Evolutionary conservation across 2,113 vertebrate genomes (phyloP), one percentile per base, ranked within the genome.

Genomic region (Acanthisitta chloris): DNA sequence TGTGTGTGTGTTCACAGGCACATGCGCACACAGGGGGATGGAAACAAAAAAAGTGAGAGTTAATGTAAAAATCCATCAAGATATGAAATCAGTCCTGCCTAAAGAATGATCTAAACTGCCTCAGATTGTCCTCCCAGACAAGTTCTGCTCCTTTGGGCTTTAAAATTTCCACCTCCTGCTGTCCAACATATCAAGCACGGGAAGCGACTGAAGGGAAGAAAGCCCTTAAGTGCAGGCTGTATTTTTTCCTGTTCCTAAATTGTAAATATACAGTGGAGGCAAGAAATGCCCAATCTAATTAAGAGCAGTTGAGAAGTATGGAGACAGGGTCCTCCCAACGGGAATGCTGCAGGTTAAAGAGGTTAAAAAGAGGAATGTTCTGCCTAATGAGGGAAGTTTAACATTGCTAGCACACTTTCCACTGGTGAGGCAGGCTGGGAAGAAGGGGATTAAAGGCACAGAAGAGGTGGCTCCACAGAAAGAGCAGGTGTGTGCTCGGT

Each of bases 281-380:
- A 97, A 96, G 94, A 97, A 97, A 96, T 97, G 97, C 89, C 96
- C 93, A 88, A 97, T 94, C 93, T 97, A 97, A 97, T 97, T 97
- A 97, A 95, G 93, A 88, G 76, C 89, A 94, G 89, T 96, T 97
- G 96, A 97, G 95, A 92, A 96, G 92, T 85, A 94, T 81, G 95
- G 96, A 97, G 96, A 97, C 97, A 97, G 91, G 96, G 94, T 90
- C 58, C 91, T 97, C 97, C 97, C 97, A 96, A 28, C 4, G 97
- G 97, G 96, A 97, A 94, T 92, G 95, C 94, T 94, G 80, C 86
- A 82, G 97, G 97, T 97, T 97, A 96, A 79, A 94, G 93, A 97
- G 97, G 97, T 97, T 97, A 97, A 97, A 97, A 97, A 96, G 96
- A 97, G 95, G 96, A 97, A 97, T 97, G 97, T 97, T 97, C 93